Evolutionary conservation across 1,140 invertebrate genomes (phyloP), one percentile per base, ranked within the genome.

Genomic region (Neotoxoptera formosana): DNA sequence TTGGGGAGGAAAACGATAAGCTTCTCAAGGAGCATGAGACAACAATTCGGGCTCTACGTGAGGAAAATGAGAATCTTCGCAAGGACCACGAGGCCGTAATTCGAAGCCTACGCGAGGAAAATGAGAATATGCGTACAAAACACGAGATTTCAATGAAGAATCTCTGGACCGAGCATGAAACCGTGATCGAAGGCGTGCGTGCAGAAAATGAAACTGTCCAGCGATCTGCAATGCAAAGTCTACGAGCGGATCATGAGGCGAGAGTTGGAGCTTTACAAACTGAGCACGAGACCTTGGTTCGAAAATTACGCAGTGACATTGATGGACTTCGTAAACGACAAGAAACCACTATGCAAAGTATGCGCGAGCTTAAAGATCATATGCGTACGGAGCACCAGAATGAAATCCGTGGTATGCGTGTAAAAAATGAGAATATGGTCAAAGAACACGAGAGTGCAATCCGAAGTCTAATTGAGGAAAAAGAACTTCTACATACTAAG

Each of bases 201-300:
- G 60, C 60, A n/a, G 60, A 76, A 76, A 76, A 76, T n/a, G 60
- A 76, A 76, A 76, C 60, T n/a, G 60, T 76, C 14, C 60, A 76
- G 30, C 60, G 60, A n/a, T 76, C 60, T 6, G 60, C 60, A 17
- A 76, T 76, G 60, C 60, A 76, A 76, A 76, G 60, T 34, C 14
- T 76, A 34, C 60, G 60, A 76, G 60, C 60, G 6, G 60, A 76
- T 34, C 60, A 76, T 11, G 60, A 76, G 60, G 14, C 60, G 4
- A 76, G n/a, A 30, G 11, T 76, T n/a, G 60, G 14, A 76, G 60
- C 60, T 76, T 76, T 76, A 76, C 60, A n/a, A n/a, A 34, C 60
- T 76, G 60, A 76, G n/a, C 60, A 76, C n/a, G 60, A 76, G 4
- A 76, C n/a, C 1, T 76, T 76, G n/a, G 60, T 76, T 14, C 60